Evolutionary conservation across 2,113 vertebrate genomes (phyloP).

Genomic region (Petrocephalus microphthalmus): DNA sequence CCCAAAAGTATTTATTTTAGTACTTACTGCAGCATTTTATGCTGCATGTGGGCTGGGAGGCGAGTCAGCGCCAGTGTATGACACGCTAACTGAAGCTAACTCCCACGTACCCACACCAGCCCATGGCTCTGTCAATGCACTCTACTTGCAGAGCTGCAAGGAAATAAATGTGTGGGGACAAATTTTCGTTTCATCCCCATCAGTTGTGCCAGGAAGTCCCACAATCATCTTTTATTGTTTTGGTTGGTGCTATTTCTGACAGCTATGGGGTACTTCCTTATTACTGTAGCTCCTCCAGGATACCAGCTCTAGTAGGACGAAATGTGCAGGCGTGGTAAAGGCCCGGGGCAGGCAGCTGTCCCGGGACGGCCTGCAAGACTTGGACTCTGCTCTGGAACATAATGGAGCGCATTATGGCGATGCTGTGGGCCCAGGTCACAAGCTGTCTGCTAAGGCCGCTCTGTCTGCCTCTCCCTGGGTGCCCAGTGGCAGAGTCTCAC

Average conservation of each 20-base stretch:
- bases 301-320: neutral
- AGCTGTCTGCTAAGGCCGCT: constrained; percentile 70
- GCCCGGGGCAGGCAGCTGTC: constrained; percentile 52
- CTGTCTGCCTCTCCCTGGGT: constrained; percentile 66
- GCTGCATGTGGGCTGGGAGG: too few species aligned
- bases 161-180: too few species aligned
- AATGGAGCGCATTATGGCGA: constrained; percentile 66
- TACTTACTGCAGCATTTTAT: neutral
- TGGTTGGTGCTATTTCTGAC: neutral
- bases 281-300: neutral
- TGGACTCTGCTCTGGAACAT: constrained; percentile 66
- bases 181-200: neutral
- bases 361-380: constrained; percentile 52
- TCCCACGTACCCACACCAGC: too few species aligned
- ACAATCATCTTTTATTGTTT: neutral
- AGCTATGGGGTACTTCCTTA: neutral
- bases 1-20: neutral
- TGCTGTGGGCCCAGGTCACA: constrained; percentile 65
- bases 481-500: constrained; percentile 51
- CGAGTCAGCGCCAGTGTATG: too few species aligned
- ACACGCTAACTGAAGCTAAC: too few species aligned
- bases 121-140: too few species aligned
- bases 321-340: constrained; percentile 5
- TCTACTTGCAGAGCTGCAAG: too few species aligned
- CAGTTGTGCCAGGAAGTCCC: neutral